Evolutionary conservation across 2,797 vertebrate genomes (phyloP).

Genomic region (Falco columbarius): DNA sequence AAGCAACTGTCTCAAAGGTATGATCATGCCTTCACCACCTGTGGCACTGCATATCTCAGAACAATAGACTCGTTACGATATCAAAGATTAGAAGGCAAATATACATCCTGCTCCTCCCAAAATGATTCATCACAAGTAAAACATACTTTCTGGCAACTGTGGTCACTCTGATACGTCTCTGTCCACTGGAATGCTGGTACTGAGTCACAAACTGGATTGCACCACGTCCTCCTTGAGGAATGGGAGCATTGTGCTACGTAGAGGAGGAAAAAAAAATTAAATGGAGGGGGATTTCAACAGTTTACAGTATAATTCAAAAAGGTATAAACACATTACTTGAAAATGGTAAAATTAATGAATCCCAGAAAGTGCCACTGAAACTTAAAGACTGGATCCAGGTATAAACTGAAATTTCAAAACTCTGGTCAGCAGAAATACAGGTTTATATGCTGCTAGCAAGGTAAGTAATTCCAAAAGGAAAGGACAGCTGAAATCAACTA

Average conservation of each 20-base stretch:
- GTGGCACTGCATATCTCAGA: background rate
- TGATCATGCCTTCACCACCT: background rate
- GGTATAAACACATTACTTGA: background rate
- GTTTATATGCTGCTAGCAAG: background rate
- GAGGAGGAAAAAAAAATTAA: background rate
- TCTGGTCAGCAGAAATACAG: background rate
- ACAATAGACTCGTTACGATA: background rate
- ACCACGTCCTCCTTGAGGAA: conserved; percentile 94
- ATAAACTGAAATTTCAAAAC: background rate
- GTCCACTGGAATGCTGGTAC: conserved; percentile 95
- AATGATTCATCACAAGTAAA: background rate
- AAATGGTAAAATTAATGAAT: background rate
- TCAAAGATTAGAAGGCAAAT: background rate
- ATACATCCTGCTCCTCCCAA: background rate
- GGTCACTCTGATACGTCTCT: conserved; percentile 92
- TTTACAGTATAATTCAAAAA: background rate
- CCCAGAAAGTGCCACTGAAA: background rate
- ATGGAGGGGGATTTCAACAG: background rate
- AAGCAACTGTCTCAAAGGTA: background rate
- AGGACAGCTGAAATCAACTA: background rate
- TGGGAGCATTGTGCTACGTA: conserved; percentile 91
- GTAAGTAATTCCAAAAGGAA: background rate
- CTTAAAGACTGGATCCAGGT: background rate
- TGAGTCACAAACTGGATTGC: conserved; percentile 94
- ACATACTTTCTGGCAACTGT: conserved; percentile 93